Base-by-base conservation (phyloP, 1,140 invertebrate species). In the Bilobella aurantiaca region DNA sequence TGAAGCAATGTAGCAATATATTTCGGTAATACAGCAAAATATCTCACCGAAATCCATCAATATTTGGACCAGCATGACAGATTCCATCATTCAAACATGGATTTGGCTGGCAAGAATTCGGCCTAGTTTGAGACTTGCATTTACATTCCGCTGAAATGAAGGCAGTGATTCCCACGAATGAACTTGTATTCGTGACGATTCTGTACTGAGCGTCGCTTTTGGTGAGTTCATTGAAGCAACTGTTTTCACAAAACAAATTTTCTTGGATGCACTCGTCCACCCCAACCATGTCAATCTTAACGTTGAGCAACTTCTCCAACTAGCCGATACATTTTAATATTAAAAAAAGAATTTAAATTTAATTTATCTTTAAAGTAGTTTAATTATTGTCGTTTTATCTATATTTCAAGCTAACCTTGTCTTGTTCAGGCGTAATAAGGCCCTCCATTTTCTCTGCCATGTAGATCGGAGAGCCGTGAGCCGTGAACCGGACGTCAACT, bases 401-500 rank as follows among this genome's bases (percentile, higher is more conserved):
- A 18, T 42, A 18, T 53, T 74, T 74, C 73, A 88, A 86, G 77
- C 86, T 80, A 49, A 82, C 78, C 69, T 86, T 82, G 71, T 88
- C 80, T 27, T n/a, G n/a, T n/a, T n/a, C n/a, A n/a, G 82, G 78
- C 2, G 83, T 81, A 18, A 90, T 79, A 62, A 90, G 84, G 1
- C 88, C 88, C 70, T 96, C 91, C 1, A 95, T 78, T 75, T 87
- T 90, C 76, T 92, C 90, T 0, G 90, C 79, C 0, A 85, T 83
- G 74, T 92, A 93, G 75, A 93, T 95, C 0, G 93, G 93, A 0
- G 91, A 94, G 0, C 89, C 90, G 76, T 96, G 93, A 0, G 89
- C 93, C 0, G 92, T 89, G 76, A 89, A 97, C 68, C 93, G 79
- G 0, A 96, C 87, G 75, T 97, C 93, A 8, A 77, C 62, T 34